Evolutionary conservation across 2,113 vertebrate genomes (phyloP), one percentile per base, ranked within the genome.

Genomic region (Takifugu flavidus): DNA sequence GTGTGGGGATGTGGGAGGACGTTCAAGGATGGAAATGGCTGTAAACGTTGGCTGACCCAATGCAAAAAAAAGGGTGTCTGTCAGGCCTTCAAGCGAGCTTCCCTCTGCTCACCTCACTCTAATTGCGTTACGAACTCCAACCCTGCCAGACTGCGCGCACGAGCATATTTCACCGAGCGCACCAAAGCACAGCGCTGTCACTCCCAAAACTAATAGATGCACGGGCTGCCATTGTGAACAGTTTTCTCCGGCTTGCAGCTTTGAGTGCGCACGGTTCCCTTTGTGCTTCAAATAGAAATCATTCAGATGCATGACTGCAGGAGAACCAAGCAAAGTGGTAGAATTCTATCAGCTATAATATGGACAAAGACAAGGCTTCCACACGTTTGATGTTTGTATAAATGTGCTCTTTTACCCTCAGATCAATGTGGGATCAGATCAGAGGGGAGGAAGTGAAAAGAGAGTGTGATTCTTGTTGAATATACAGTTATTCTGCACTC

Each of bases 161-260:
- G 49, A 69, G 56, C 60, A 69, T 74, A 68, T 75, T 77, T 80
- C 66, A 49, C 67, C 49, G 67, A 77, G 72, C 62, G 72, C 72
- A 56, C 69, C 69, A 58, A 72, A 71, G 60, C 78, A 75, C 74
- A 78, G 31, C 46, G 80, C 80, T 83, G 82, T 78, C 74, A 75
- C 52, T 62, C 53, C 72, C 46, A 26, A 56, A 53, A 5, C 54
- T 45, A 59, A 66, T 27, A 53, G 71, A 80, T 73, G 50, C 28
- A 79, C 65, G 53, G 25, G 43, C 20, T 46, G 58, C 47, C 25
- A 57, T 61, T 59, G 44, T 70, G 42, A 44, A 47, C 26, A n/a
- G 44, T 54, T 53, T 62, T 53, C 31, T 46, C 47, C 6, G 59
- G 49, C 44, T 50, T 64, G 53, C 53, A 12, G 15, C 11, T 25